phyloP scores from a whole-genome alignment of 2,113 vertebrate genomes.

The Burhinus oedicnemus region DNA sequence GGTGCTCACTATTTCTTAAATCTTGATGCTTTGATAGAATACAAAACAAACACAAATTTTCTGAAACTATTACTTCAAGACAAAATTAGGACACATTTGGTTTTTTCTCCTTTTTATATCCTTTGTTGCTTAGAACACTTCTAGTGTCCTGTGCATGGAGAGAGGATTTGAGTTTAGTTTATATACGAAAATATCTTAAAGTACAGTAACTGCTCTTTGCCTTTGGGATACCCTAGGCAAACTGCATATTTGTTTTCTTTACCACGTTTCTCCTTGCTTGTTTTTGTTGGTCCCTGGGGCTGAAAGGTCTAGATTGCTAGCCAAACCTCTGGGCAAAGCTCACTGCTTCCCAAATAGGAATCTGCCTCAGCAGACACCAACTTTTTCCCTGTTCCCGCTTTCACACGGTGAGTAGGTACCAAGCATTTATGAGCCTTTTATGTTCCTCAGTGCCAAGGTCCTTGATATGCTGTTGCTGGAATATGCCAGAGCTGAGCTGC shows the following conservation, averaged over 20 bases:
- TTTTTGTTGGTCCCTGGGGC: neutral
- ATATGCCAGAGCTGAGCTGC: neutral
- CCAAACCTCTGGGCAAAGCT: neutral
- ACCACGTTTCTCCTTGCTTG: neutral
- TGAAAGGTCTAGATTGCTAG: neutral
- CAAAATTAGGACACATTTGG: neutral
- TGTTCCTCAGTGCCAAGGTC: neutral
- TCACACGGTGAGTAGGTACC: neutral
- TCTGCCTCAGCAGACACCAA: neutral
- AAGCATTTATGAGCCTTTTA: neutral
- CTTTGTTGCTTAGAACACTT: neutral
- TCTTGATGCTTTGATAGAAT: neutral
- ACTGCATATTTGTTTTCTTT: neutral
- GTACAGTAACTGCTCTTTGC: neutral
- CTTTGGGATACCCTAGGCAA: neutral
- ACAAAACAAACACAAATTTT: neutral
- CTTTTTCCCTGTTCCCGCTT: neutral
- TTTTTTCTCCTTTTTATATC: neutral
- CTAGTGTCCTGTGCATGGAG: neutral
- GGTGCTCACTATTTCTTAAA: neutral
- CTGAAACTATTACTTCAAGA: neutral
- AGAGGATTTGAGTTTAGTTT: neutral
- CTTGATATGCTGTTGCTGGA: neutral
- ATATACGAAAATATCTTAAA: neutral
- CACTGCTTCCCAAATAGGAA: neutral